Conservation (phyloP, 1,140 invertebrate genomes). For the Cataglyphis hispanica region DNA sequence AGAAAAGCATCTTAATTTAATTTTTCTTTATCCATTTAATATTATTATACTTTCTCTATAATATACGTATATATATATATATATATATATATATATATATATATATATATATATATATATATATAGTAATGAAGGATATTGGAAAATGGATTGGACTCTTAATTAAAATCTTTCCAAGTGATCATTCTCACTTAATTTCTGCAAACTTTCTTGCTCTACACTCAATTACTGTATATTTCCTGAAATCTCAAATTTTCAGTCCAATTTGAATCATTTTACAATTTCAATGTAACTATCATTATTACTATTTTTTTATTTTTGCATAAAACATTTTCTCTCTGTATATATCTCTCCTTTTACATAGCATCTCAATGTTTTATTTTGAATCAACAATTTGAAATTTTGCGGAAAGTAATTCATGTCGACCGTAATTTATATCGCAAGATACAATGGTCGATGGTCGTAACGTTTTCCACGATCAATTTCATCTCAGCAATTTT, state of each 20-base stretch:
- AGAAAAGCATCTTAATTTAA: not conserved
- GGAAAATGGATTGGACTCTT: not conserved
- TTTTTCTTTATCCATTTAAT: no score
- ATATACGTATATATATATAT: no score
- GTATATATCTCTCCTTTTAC: not conserved
- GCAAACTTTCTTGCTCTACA: not conserved
- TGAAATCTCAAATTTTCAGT: not conserved
- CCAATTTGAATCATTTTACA: not conserved
- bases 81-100: no score
- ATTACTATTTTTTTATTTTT: not conserved
- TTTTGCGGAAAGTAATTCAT: not conserved
- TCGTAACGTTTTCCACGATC: not conserved
- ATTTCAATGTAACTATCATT: not conserved
- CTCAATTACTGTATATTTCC: not conserved
- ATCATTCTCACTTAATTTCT: constrained; percentile 7
- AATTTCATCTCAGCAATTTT: not conserved
- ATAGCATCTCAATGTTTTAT: not conserved
- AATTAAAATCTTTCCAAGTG: constrained; percentile 15
- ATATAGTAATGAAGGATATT: not conserved
- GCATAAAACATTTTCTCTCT: not conserved
- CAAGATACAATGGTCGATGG: no score
- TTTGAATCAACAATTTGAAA: not conserved
- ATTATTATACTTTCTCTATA: not conserved
- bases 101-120: no score
- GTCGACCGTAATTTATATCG: not conserved